Percentiles rank a stretch among this genome's conserved stretches.
phyloP scores from a whole-genome alignment of 2,888 invertebrate species.

The Adineta ricciae region DNA sequence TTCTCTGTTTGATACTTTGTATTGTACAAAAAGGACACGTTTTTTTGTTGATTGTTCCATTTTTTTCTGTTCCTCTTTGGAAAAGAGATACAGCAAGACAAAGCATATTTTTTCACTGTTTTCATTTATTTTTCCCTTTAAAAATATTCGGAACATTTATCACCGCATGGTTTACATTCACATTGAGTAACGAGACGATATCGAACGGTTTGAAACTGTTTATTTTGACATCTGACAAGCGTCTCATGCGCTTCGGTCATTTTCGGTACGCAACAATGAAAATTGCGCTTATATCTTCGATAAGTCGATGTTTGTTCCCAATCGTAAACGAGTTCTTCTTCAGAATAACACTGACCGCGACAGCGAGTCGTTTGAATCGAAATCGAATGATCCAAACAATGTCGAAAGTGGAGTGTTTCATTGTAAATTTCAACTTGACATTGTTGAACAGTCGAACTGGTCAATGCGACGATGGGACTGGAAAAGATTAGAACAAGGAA shows the following conservation, averaged over 20 bases:
- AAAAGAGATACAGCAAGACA: background rate
- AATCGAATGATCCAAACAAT: background rate
- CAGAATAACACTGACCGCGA: background rate
- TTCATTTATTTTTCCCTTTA: background rate
- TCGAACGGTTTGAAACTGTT: background rate
- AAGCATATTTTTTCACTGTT: background rate
- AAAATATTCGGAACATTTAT: background rate
- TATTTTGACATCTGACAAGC: background rate
- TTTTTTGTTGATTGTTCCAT: background rate
- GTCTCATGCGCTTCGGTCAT: background rate
- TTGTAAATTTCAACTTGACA: background rate
- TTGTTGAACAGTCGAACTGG: background rate
- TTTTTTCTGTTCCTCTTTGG: background rate
- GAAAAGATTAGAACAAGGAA: background rate
- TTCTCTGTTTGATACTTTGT: slow-evolving; percentile 5
- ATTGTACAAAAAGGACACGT: background rate
- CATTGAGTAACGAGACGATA: background rate
- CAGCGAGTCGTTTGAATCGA: background rate
- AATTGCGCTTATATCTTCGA: background rate
- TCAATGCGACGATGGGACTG: background rate
- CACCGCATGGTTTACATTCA: background rate
- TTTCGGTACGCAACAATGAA: background rate
- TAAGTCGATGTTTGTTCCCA: background rate
- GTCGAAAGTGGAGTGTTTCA: background rate
- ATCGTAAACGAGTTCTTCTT: background rate